phyloP scores from a whole-genome alignment of 2,113 vertebrate genomes.

The Rhinolophus sinicus region DNA sequence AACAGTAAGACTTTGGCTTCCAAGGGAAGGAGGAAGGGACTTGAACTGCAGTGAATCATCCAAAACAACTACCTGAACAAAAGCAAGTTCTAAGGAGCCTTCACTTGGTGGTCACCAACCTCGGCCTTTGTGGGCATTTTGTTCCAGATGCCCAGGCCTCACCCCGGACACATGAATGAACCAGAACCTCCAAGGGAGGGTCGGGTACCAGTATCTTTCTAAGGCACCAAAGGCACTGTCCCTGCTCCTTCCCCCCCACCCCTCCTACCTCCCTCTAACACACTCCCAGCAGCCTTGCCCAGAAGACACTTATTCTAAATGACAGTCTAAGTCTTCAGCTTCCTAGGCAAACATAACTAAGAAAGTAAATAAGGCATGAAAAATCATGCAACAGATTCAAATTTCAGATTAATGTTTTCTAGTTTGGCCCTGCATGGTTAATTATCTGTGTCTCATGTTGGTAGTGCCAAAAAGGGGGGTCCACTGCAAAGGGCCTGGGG shows the following conservation, averaged over 20 bases:
- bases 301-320: not conserved
- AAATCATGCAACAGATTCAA: not conserved
- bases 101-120: fast-evolving
- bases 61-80: not conserved
- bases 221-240: not conserved
- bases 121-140: not conserved
- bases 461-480: not conserved
- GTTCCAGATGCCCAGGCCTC: not conserved
- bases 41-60: not conserved
- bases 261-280: not conserved
- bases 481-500: not conserved
- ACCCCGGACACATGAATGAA: not conserved
- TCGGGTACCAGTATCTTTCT: not conserved
- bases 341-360: slow-evolving; percentile 43
- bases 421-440: not conserved
- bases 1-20: not conserved
- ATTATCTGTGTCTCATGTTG: not conserved
- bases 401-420: not conserved
- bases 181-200: not conserved
- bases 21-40: not conserved
- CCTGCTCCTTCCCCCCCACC: not conserved
- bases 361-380: slow-evolving; percentile 33
- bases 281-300: not conserved
- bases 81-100: not conserved
- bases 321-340: not conserved